Evolutionary conservation across 2,797 vertebrate genomes (phyloP), one percentile per base, ranked within the genome.

Genomic region (Microcaecilia unicolor): DNA sequence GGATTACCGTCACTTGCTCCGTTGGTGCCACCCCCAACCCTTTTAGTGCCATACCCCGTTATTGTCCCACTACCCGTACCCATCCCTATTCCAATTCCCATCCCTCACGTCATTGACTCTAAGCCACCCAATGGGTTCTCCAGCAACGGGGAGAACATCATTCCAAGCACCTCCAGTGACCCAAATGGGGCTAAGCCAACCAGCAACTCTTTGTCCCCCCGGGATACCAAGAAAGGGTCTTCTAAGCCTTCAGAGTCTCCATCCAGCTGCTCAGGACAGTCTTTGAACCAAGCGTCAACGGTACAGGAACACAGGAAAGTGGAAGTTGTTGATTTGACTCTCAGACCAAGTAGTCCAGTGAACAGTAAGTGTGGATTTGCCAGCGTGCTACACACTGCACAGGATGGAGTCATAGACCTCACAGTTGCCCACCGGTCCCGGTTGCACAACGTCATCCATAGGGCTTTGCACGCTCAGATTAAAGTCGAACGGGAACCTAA

Each of bases 1-100:
- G 91, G 94, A 51, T 85, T 98, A 83, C 94, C 96, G n/a, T 98
- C 96, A 26, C 83, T 99, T 28, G 89, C 95, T 28, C 93, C 96
- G 1, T 62, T 99, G 61, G 94, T 99, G 64, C 96, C 96, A 45
- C 96, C 95, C 15, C 93, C 96, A 1, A 98, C 92, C 54, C 84
- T 99, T 41, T 73, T 99, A 65, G 94, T 99, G 74, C 96, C 95
- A 47, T 99, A 99, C 61, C 96, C 96, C 2, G 89, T 99, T 34
- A 98, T 99, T 41, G 95, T 99, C 37, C 96, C 96, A 20, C 78
- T 99, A 47, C 96, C 96, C 0, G 92, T 98, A 31, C 96, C 95
- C 29, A 93, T 98, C 52, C 94, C 96, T 18, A 97, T 98, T 55
- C 96, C 96, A 5, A 91, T 98, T 15, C 96, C 96, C 38, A 89